Conservation (phyloP, 2,113 vertebrate genomes). For the Colossoma macropomum region DNA sequence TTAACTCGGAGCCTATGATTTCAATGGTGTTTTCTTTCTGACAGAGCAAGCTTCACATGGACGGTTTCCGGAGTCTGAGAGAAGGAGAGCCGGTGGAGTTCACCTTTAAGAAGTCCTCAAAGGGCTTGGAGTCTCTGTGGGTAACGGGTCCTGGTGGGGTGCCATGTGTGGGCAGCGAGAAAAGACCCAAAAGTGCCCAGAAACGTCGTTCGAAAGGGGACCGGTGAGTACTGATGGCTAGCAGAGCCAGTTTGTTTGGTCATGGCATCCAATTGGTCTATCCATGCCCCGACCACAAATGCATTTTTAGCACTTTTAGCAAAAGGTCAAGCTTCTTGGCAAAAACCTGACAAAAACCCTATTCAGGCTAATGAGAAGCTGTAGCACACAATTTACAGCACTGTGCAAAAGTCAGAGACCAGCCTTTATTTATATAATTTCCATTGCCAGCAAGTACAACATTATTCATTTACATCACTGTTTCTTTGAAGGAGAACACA, state of each 20-base stretch:
- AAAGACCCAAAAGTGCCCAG: constrained; percentile 86
- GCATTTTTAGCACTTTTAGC: too few relatives aligned
- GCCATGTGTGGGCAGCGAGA: constrained; percentile 88
- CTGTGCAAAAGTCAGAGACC: too few relatives aligned
- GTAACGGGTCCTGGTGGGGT: constrained; percentile 87
- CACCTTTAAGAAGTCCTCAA: constrained; percentile 91
- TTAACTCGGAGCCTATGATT: not conserved
- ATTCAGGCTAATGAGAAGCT: too few relatives aligned
- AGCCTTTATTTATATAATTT: too few relatives aligned
- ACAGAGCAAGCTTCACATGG: constrained; percentile 96
- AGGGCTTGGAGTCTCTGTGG: constrained; percentile 88
- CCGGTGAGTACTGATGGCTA: constrained; percentile 70
- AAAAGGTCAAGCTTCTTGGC: too few relatives aligned
- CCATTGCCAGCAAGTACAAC: too few relatives aligned
- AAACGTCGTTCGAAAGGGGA: constrained; percentile 88
- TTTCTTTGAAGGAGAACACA: too few relatives aligned
- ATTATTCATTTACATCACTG: too few relatives aligned
- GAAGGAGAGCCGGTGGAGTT: constrained; percentile 92
- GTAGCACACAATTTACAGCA: too few relatives aligned
- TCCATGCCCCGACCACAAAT: too few relatives aligned
- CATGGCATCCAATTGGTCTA: not conserved
- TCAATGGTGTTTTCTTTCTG: not conserved
- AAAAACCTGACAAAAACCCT: too few relatives aligned
- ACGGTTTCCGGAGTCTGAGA: constrained; percentile 93
- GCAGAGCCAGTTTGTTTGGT: not conserved